Evolutionary conservation across 2,113 vertebrate genomes (phyloP).

Genomic region (Actenoides hombroni): DNA sequence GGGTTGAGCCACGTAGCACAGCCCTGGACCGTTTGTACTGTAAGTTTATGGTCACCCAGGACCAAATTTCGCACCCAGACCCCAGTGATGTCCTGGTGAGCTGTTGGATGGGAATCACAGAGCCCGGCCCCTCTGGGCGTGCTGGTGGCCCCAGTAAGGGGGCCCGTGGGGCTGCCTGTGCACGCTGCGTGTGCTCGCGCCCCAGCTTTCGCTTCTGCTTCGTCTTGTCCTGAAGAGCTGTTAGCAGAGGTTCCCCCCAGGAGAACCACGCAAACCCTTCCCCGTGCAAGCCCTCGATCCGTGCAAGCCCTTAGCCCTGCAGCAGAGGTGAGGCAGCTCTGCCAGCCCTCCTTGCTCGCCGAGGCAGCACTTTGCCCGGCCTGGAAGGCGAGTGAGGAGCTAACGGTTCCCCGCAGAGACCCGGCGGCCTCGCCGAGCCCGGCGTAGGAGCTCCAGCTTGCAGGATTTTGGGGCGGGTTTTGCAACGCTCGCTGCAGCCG

Average conservation of each 20-base stretch:
- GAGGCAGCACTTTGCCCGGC: background rate
- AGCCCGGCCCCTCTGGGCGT: background rate
- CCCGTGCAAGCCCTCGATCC: background rate
- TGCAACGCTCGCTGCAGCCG: slow-evolving; percentile 14
- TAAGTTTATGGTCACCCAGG: background rate
- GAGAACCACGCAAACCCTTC: background rate
- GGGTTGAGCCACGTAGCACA: background rate
- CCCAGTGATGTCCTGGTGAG: background rate
- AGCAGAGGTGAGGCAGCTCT: background rate
- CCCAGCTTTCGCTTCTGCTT: slow-evolving; percentile 45
- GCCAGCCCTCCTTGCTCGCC: background rate
- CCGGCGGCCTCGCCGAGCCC: background rate
- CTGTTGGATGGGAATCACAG: background rate
- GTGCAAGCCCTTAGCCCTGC: background rate
- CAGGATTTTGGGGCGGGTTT: background rate
- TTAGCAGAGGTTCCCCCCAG: background rate
- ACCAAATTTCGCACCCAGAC: background rate
- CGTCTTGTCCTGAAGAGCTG: background rate
- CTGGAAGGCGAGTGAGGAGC: background rate
- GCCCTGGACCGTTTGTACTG: background rate
- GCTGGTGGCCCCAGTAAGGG: background rate
- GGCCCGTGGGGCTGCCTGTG: background rate
- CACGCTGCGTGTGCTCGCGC: background rate
- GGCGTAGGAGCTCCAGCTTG: background rate
- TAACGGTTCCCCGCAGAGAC: background rate